These are phyloP conservation scores for Litoditis marina DNA, from an alignment of 2,888 invertebrate genomes.

Conservation along the genomic window DNA sequence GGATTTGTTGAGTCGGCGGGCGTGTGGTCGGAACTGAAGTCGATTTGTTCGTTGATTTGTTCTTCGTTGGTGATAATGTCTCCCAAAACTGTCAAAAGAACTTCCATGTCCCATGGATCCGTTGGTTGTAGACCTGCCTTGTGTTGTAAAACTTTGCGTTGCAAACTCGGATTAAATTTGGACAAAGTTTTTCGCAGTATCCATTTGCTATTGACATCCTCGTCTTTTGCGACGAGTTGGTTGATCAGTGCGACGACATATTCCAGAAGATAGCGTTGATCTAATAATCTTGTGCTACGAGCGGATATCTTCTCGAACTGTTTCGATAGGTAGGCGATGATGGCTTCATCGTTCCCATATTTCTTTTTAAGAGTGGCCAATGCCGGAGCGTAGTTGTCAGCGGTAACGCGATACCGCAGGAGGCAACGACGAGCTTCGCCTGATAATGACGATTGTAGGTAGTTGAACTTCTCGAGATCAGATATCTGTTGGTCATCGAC, in stretches of 20 bases:
- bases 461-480: not conserved
- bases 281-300: not conserved
- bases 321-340: not conserved
- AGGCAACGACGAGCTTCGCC: not conserved
- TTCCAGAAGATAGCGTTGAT: not conserved
- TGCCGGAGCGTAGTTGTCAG: not conserved
- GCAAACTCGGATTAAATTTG: not conserved
- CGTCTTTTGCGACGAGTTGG: not conserved
- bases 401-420: not conserved
- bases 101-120: not conserved
- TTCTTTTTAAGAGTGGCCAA: not conserved
- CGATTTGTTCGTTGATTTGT: too few species aligned
- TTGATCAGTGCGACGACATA: not conserved
- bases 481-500: not conserved
- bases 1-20: not conserved
- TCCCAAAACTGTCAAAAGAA: not conserved
- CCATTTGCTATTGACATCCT: not conserved
- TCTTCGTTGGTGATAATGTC: not conserved
- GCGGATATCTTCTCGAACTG: not conserved
- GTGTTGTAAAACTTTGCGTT: not conserved
- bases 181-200: not conserved
- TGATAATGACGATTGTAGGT: not conserved
- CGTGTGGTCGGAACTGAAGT: not conserved
- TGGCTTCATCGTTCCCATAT: not conserved
- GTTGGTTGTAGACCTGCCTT: not conserved